Evolutionary conservation across 2,888 invertebrate species (phyloP).

Genomic region (Drosophila anomelani): DNA sequence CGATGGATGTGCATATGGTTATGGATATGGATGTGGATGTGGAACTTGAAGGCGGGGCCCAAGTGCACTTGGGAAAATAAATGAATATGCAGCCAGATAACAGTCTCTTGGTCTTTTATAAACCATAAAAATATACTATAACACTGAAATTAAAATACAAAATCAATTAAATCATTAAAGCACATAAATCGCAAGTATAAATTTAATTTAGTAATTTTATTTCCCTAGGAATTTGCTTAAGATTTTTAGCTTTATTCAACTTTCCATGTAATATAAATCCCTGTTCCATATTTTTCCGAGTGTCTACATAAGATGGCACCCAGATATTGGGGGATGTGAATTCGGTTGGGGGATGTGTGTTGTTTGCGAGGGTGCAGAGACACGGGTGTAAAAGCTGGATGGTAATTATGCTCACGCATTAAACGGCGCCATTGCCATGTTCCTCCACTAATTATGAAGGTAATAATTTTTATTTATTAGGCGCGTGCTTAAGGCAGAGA

Average conservation of each 20-base stretch:
- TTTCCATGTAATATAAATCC: background rate
- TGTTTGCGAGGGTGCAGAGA: constrained; percentile 35
- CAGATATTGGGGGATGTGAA: constrained; percentile 12
- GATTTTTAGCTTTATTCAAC: no score
- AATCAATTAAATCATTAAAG: background rate
- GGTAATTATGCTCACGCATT: constrained; percentile 78
- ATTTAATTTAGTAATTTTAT: background rate
- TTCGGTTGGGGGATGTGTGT: constrained; percentile 19
- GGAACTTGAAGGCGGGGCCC: constrained; percentile 7
- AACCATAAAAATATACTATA: no score
- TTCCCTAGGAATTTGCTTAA: background rate
- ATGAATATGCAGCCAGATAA: background rate
- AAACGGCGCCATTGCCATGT: constrained; percentile 67
- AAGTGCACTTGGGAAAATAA: constrained; percentile 18
- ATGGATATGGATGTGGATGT: constrained; percentile 31
- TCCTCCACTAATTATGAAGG: constrained; percentile 81
- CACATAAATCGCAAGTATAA: no score
- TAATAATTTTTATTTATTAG: constrained; percentile 83
- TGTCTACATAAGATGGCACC: constrained; percentile 23
- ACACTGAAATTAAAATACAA: no score
- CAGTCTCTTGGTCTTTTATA: background rate
- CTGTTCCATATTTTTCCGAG: constrained; percentile 1
- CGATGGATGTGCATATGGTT: constrained; percentile 46
- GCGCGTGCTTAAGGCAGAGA: constrained; percentile 74
- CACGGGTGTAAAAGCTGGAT: constrained; percentile 70